Evolutionary conservation across 2,888 invertebrate genomes (phyloP), one percentile per base, ranked within the genome.

Genomic region (Leptinotarsa tumamoca): DNA sequence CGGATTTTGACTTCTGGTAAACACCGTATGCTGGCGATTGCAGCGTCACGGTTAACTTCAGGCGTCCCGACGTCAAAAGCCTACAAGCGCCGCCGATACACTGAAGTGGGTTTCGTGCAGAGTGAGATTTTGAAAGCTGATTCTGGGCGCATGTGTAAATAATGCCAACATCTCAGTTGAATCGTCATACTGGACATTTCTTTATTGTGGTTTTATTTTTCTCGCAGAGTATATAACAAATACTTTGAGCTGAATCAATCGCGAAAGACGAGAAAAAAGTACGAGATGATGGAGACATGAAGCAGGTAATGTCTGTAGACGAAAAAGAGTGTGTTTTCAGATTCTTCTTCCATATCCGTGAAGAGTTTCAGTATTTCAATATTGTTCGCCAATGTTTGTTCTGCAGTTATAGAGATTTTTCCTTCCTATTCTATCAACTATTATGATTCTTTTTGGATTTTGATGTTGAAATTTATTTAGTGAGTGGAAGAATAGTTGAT

Each of bases 131-230:
- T 72, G 56, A 56, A 67, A 71, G 56, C 67, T 17, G 69, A 72
- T 75, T 72, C 68, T 50, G 33, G 43, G 75, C 75, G 75, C 75
- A 75, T 75, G 75, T 75, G 75, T 69, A 69, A 67, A 72, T 69
- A 75, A 75, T 70, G 56, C 72, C 69, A 75, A 75, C 75, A 75
- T 75, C 75, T 75, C 75, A 75, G 75, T 75, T 72, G 75, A 69
- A 63, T 75, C 72, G 72, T 67, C 66, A 75, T 68, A 72, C 51
- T 67, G 56, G 68, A 69, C 72, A 54, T 72, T 72, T 72, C 68
- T 68, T 75, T 68, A 72, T 72, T 75, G 72, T 63, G n/a, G 10
- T 63, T 63, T 27, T 63, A 43, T 43, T 43, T 43, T 43, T 43
- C 43, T 13, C 13, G 43, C 43, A 43, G 43, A 43, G 43, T 43